Evolutionary conservation across 2,888 invertebrate species (phyloP).

Genomic region (Eupithecia tripunctaria): DNA sequence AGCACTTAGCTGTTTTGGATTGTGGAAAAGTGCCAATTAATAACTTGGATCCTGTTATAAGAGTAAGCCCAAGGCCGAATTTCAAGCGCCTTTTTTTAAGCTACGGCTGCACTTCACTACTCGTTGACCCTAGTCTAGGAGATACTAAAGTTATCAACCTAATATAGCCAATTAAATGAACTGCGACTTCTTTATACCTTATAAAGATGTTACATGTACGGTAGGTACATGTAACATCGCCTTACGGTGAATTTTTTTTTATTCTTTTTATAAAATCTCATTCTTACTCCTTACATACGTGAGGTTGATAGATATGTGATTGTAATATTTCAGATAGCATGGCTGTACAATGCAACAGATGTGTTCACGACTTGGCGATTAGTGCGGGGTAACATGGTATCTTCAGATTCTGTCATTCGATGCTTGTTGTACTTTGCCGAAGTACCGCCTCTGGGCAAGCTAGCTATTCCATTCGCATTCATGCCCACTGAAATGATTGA

Average conservation of each 20-base stretch:
- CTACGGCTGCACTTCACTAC: no score
- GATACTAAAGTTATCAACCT: no score
- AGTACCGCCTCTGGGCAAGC: slow-evolving; percentile 73
- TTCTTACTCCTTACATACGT: no score
- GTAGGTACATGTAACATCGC: no score
- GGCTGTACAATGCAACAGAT: slow-evolving; percentile 78
- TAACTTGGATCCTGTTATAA: slow-evolving; percentile 77
- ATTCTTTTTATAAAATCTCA: no score
- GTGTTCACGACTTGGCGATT: slow-evolving; percentile 78
- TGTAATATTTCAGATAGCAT: slow-evolving; percentile 63
- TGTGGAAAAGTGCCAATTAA: slow-evolving; percentile 79
- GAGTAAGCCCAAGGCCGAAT: slow-evolving; percentile 56
- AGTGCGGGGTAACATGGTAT: slow-evolving; percentile 64
- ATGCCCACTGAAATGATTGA: slow-evolving; percentile 79
- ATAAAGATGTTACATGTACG: no score
- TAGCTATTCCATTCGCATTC: slow-evolving; percentile 78
- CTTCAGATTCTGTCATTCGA: slow-evolving; percentile 62
- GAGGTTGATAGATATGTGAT: no score
- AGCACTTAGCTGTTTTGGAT: slow-evolving; percentile 68
- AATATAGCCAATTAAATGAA: no score
- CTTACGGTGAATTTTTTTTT: no score
- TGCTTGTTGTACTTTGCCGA: slow-evolving; percentile 78
- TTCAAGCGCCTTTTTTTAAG: background rate
- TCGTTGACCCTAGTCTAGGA: no score
- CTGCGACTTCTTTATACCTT: no score